A percentile compares a stretch with the other conserved stretches of the same genome.
phyloP scores from a whole-genome alignment of 2,113 vertebrate genomes.

The Notiomystis cincta region DNA sequence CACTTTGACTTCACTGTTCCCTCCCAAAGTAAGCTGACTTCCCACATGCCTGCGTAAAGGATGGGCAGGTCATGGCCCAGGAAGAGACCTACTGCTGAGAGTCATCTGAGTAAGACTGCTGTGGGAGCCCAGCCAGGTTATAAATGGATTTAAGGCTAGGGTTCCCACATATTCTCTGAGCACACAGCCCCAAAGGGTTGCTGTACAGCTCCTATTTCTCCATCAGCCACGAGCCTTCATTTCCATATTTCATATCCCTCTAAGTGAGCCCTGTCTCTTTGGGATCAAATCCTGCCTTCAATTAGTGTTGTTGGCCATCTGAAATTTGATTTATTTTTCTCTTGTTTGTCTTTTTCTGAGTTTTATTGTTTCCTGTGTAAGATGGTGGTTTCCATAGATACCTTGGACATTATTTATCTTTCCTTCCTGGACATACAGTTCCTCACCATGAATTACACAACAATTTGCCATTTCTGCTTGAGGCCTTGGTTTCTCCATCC shows the following conservation, averaged over 20 bases:
- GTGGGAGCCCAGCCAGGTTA: not conserved
- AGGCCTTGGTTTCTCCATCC: not conserved
- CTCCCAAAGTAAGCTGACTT: not conserved
- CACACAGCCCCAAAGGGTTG: not conserved
- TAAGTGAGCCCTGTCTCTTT: not conserved
- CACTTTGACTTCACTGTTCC: not conserved
- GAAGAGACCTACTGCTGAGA: not conserved
- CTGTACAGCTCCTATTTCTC: not conserved
- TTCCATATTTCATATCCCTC: not conserved
- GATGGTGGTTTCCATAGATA: constrained; percentile 34
- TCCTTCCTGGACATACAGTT: not conserved
- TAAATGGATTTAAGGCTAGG: not conserved
- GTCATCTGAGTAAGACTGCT: not conserved
- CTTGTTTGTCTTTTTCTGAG: not conserved
- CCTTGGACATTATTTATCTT: not conserved
- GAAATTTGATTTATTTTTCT: not conserved
- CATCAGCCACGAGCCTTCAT: not conserved
- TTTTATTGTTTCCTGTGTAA: constrained; percentile 30
- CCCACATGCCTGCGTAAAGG: not conserved
- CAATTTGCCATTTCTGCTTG: not conserved
- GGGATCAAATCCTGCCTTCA: not conserved
- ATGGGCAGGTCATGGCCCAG: not conserved
- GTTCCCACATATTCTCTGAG: not conserved
- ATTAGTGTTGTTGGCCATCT: not conserved
- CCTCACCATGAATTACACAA: not conserved